These are phyloP conservation scores for Echinometra lucunter DNA, from an alignment of 53 echinoderm and acorn worm species.

Conservation along the genomic window DNA sequence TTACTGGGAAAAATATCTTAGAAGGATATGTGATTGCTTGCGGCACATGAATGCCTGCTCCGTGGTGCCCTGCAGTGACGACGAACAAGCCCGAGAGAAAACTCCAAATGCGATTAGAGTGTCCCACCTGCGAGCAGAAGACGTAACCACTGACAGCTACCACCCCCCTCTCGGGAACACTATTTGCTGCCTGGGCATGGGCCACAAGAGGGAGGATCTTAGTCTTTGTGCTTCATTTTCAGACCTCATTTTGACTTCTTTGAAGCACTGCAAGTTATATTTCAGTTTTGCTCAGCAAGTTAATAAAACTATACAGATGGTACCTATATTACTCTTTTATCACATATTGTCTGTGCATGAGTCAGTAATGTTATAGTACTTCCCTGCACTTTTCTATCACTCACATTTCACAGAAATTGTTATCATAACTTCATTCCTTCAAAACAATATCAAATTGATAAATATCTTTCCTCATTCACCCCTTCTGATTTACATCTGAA, in stretches of 20 bases:
- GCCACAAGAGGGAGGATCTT: not conserved
- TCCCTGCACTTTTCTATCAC: not conserved
- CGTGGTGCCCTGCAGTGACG: not conserved
- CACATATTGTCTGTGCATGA: not conserved
- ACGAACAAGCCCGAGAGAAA: constrained; percentile 2
- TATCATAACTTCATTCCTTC: not conserved
- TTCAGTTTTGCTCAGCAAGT: not conserved
- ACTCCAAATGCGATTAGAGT: constrained; percentile 44
- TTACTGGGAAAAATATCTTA: constrained; percentile 21
- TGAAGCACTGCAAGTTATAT: not conserved
- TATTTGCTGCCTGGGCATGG: not conserved
- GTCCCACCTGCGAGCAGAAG: constrained; percentile 14
- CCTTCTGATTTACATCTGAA: not conserved
- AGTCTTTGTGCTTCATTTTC: not conserved
- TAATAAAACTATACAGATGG: not conserved
- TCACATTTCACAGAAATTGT: not conserved
- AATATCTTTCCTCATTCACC: not conserved
- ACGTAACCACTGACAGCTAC: not conserved
- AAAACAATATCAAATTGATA: not conserved
- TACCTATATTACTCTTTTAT: not conserved
- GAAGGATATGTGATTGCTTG: not conserved
- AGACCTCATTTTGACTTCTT: not conserved
- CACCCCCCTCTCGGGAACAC: constrained; percentile 18
- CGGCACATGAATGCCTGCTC: not conserved
- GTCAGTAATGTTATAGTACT: not conserved